Base-by-base conservation (phyloP, 1,140 invertebrate species). In the Goniozus legneri region DNA sequence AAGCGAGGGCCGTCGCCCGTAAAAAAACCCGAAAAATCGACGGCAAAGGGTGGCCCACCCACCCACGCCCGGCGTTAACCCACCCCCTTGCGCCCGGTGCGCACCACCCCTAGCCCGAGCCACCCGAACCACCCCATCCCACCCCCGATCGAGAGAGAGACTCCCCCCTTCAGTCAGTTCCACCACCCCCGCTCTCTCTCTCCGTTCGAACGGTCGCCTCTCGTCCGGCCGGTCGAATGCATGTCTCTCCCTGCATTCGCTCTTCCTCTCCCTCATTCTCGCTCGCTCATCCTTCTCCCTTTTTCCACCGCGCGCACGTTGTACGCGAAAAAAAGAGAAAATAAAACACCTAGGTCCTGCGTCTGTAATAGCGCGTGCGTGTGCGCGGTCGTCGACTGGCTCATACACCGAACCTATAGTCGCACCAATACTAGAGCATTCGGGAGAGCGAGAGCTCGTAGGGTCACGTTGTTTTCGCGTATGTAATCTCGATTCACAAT, bases 401-500 rank as follows among this genome's bases (percentile, higher is more conserved):
- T 43, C 48, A 45, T 56, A 50, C 35, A 37, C 44, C 45, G 33
- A 21, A 3, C 16, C 10, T 15, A 13, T 42, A 45, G 42, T 34
- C 36, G 40, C 34, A 32, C 2, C 22, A 34, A 13, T 30, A 27
- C 19, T 30, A 31, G 43, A 49, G 43, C 21, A 24, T 12, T 10
- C 8, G 20, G 12, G 19, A n/a, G 4, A 20, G 21, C 3, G 16
- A 36, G 33, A 13, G 40, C 21, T 31, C 48, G 44, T 46, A 58
- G 56, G 52, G 51, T 36, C 45, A 44, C 56, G 57, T 60, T 60
- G 56, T 74, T 71, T 73, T 66, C 70, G 60, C 68, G 58, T 65
- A 64, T 68, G 72, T 73, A 75, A 71, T 73, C 69, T 72, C 64
- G 60, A 64, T 69, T 68, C 65, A 64, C 67, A 65, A 74, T 72